Conservation (phyloP, 2,888 invertebrate species). For the Xestia c-nigrum region DNA sequence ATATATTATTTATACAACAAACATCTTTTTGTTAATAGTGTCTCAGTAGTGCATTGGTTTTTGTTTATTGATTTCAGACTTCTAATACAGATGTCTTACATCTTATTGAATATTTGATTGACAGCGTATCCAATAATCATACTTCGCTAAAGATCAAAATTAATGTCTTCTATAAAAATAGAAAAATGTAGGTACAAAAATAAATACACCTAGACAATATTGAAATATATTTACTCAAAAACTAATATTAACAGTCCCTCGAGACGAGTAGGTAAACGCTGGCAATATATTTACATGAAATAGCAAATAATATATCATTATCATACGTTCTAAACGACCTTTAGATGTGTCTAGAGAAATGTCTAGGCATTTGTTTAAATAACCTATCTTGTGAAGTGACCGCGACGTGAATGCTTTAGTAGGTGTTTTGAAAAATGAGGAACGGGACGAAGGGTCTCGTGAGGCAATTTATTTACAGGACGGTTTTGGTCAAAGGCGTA, state of each 20-base stretch:
- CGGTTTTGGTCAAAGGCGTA: neutral
- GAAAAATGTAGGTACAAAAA: neutral
- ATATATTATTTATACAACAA: neutral
- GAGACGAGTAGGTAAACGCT: constrained; percentile 27
- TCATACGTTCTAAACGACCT: constrained; percentile 23
- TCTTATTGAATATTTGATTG: neutral
- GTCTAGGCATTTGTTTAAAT: constrained; percentile 65
- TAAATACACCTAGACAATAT: neutral
- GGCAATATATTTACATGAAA: constrained; percentile 37
- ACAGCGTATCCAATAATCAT: neutral
- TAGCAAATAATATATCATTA: constrained; percentile 22
- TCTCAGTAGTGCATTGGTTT: neutral
- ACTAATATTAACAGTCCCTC: neutral
- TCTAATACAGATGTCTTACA: too few species aligned
- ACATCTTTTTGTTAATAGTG: neutral
- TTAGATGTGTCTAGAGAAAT: constrained; percentile 25
- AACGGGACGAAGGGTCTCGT: neutral
- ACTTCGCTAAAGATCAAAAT: neutral
- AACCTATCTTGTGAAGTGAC: constrained; percentile 56
- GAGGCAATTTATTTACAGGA: neutral
- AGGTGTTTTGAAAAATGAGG: constrained; percentile 31
- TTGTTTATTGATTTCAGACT: neutral
- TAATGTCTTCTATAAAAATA: neutral
- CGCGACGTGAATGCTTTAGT: constrained; percentile 61
- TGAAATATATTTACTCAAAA: neutral